A percentile compares a stretch with the other conserved stretches of the same genome.
These are phyloP conservation scores for Amphiprion clarkii DNA, from an alignment of 2,797 vertebrate genomes.

Conservation along the genomic window DNA sequence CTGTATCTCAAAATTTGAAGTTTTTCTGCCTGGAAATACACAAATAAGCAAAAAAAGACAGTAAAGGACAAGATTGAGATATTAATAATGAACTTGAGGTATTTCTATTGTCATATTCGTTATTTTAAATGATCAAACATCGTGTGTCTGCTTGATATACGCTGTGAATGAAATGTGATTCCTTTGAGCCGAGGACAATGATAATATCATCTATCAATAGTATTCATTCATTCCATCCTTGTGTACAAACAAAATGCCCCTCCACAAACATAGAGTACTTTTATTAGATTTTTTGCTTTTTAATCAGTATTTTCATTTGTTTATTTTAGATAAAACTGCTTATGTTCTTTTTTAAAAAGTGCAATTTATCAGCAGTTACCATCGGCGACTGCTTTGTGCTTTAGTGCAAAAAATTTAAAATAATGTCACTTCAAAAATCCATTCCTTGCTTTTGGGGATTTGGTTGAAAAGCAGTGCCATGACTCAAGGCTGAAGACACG, in stretches of 20 bases:
- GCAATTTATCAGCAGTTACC: background rate
- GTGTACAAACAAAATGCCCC: background rate
- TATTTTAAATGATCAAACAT: no score
- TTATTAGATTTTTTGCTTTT: background rate
- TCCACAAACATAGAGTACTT: background rate
- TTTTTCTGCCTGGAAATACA: no score
- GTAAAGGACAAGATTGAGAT: no score
- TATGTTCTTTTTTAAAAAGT: background rate
- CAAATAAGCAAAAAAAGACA: no score
- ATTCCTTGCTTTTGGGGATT: background rate
- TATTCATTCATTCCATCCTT: background rate
- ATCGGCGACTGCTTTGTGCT: slow-evolving; percentile 1
- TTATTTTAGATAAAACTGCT: background rate
- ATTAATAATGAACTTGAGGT: no score
- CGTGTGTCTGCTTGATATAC: no score
- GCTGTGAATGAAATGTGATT: background rate
- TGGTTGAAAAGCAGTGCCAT: slow-evolving; percentile 16
- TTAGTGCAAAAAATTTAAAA: slow-evolving; percentile 17
- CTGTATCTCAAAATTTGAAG: background rate
- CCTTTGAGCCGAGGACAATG: background rate
- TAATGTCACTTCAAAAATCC: slow-evolving; percentile 19
- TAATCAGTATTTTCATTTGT: background rate
- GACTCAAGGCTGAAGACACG: slow-evolving; percentile 57
- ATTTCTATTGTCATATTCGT: no score
- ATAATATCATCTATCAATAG: background rate